Evolutionary conservation across 2,113 vertebrate species (phyloP).

Genomic region (human): DNA sequence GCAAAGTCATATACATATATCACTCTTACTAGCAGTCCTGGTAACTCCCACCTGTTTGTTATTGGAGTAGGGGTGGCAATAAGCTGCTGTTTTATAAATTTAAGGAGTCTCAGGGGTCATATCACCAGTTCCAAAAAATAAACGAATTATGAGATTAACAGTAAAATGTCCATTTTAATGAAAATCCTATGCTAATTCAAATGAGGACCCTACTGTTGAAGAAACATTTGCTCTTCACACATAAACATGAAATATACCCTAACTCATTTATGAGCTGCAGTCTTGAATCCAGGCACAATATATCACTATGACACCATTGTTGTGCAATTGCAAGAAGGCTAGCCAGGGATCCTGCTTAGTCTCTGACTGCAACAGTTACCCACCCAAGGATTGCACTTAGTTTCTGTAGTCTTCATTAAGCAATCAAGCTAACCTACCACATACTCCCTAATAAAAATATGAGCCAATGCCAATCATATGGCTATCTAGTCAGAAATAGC

Average conservation of each 20-base stretch:
- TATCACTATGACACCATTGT: not conserved
- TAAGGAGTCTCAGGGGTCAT: not conserved
- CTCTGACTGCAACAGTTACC: not conserved
- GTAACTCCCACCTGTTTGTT: not conserved
- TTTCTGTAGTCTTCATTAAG: not conserved
- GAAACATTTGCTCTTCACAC: not conserved
- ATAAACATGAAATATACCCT: not conserved
- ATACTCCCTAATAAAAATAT: not conserved
- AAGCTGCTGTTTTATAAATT: not conserved
- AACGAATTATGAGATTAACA: not conserved
- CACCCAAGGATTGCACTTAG: not conserved
- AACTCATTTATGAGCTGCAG: not conserved
- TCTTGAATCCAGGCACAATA: not conserved
- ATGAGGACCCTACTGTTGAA: not conserved
- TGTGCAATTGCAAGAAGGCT: not conserved
- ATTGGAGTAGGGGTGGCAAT: not conserved
- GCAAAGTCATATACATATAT: not conserved
- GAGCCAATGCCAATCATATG: not conserved
- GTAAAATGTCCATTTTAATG: not conserved
- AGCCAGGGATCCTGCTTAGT: accelerated
- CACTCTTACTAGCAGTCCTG: not conserved
- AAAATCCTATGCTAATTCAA: not conserved
- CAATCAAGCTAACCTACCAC: not conserved
- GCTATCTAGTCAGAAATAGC: not conserved
- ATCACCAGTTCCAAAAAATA: not conserved